phyloP scores from a whole-genome alignment of 2,797 vertebrate species.

The Falco naumanni region DNA sequence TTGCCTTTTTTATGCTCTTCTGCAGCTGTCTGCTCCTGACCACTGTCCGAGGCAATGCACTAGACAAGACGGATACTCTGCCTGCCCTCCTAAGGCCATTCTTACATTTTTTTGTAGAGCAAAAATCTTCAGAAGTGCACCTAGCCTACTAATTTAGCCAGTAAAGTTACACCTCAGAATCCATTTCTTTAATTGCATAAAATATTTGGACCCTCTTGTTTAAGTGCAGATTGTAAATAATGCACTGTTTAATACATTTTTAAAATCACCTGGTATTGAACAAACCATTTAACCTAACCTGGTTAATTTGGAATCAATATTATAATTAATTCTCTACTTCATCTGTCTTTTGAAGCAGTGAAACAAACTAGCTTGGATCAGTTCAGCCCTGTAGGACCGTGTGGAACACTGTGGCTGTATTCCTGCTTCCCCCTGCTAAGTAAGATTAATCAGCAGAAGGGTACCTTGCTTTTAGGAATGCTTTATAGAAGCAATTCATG shows the following conservation, averaged over 20 bases:
- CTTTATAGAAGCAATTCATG: not conserved
- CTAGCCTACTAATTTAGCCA: not conserved
- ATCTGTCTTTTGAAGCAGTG: not conserved
- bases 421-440: not conserved
- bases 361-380: not conserved
- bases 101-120: not conserved
- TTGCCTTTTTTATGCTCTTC: not conserved
- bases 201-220: not conserved
- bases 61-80: not conserved
- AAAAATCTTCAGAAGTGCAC: not conserved
- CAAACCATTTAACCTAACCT: conserved; percentile 16
- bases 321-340: conserved; percentile 31
- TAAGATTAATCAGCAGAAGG: not conserved
- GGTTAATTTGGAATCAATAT: conserved; percentile 26
- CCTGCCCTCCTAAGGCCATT: not conserved
- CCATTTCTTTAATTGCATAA: not conserved
- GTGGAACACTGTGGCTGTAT: not conserved
- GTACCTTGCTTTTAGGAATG: not conserved
- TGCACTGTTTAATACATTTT: not conserved
- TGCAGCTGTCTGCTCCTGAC: not conserved
- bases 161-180: not conserved
- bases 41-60: not conserved
- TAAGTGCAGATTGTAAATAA: conserved; percentile 11
- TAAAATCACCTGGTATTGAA: conserved; percentile 5
- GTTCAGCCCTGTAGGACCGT: not conserved